Conservation (phyloP, 2,797 vertebrate species). For the Coregonus ussuriensis region DNA sequence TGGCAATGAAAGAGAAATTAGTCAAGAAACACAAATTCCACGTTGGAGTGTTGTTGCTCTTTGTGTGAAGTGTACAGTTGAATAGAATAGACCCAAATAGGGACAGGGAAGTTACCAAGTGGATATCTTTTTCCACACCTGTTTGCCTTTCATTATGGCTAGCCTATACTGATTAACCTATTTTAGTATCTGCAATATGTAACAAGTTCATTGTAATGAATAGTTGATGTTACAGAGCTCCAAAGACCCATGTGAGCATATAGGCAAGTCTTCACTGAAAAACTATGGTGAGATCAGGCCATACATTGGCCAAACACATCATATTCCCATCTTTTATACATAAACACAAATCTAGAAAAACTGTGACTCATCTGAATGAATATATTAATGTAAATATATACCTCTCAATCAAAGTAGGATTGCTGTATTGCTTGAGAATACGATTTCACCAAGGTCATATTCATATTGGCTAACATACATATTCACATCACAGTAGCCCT, state of each 20-base stretch:
- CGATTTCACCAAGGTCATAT: background rate
- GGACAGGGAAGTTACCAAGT: background rate
- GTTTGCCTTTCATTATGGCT: background rate
- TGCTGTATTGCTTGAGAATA: background rate
- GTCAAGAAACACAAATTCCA: background rate
- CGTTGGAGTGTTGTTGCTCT: background rate
- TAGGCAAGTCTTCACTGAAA: background rate
- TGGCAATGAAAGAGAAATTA: background rate
- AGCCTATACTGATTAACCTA: background rate
- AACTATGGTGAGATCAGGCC: background rate
- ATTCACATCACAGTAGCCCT: too few relatives aligned
- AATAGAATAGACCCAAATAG: background rate
- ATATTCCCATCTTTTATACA: too few relatives aligned
- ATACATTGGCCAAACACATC: background rate
- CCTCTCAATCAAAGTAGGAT: too few relatives aligned
- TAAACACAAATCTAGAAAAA: too few relatives aligned
- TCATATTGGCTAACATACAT: background rate
- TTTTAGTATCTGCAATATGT: background rate
- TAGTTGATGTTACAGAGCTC: background rate
- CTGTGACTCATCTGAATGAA: too few relatives aligned
- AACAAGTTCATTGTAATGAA: constrained; percentile 6
- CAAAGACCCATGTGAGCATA: background rate
- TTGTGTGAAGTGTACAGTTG: background rate
- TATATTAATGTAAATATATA: too few relatives aligned
- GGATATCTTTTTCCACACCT: background rate